These are phyloP conservation scores for Drosophila robusta DNA, from an alignment of 2,888 invertebrate species.

Conservation along the genomic window DNA sequence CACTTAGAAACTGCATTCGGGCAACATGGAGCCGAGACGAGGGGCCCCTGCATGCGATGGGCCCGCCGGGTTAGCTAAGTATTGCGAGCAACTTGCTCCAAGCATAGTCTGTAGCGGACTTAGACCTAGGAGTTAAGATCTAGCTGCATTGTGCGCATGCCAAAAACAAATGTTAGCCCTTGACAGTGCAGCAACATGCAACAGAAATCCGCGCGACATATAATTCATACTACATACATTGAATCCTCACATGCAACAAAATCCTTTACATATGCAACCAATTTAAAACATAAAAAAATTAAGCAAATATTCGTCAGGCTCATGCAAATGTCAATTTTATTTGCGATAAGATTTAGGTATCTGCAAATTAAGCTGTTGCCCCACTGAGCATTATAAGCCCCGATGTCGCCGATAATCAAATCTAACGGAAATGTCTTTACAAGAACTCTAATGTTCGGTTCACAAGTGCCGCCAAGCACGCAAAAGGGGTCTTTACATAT, in stretches of 20 bases:
- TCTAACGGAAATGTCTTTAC: slow-evolving; percentile 63
- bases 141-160: slow-evolving; percentile 76
- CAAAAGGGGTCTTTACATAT: slow-evolving; percentile 6
- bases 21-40: slow-evolving; percentile 34
- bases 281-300: slow-evolving; percentile 14
- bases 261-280: slow-evolving; percentile 9
- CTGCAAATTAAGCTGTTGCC: slow-evolving; percentile 8
- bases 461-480: slow-evolving; percentile 39
- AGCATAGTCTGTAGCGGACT: slow-evolving; percentile 35
- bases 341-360: slow-evolving; percentile 29
- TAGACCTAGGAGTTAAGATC: slow-evolving; percentile 54
- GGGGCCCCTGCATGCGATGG: slow-evolving; percentile 56
- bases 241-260: slow-evolving; percentile 8
- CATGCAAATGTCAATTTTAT: slow-evolving; percentile 38
- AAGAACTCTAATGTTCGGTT: slow-evolving; percentile 46
- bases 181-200: slow-evolving; percentile 56
- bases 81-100: slow-evolving; percentile 1
- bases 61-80: slow-evolving; percentile 2
- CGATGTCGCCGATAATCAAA: slow-evolving; percentile 38
- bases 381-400: slow-evolving; percentile 13
- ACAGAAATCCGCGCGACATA: slow-evolving; percentile 20
- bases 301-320: slow-evolving; percentile 39
- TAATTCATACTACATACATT: slow-evolving; percentile 35
- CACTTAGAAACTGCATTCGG: slow-evolving; percentile 53
- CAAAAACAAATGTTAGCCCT: slow-evolving; percentile 37